Evolutionary conservation across 2,888 invertebrate species (phyloP).

Genomic region (Thysanoteuthis rhombus): DNA sequence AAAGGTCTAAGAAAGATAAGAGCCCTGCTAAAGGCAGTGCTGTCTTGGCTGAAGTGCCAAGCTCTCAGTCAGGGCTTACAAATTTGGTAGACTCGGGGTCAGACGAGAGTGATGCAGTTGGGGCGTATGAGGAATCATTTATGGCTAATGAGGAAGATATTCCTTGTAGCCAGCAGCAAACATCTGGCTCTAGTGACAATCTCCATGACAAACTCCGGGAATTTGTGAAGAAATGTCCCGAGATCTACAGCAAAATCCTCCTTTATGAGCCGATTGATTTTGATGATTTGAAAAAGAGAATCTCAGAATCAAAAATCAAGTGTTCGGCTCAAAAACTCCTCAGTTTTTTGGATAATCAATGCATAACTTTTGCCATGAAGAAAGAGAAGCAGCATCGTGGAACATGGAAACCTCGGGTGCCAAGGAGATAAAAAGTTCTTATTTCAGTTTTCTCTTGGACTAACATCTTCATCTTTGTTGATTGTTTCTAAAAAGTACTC

Average conservation of each 20-base stretch:
- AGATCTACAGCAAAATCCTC: slow-evolving; percentile 69
- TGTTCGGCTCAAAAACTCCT: slow-evolving; percentile 69
- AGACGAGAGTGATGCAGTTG: not conserved
- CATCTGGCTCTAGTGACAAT: not conserved
- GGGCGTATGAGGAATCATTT: not conserved
- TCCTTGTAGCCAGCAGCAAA: not conserved
- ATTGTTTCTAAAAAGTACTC: no score
- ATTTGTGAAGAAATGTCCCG: slow-evolving; percentile 65
- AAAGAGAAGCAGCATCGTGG: slow-evolving; percentile 2
- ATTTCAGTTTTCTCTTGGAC: no score
- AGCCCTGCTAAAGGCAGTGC: no score
- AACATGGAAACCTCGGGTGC: not conserved
- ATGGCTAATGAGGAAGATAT: not conserved
- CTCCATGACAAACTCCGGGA: slow-evolving; percentile 46
- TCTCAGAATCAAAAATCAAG: slow-evolving; percentile 69
- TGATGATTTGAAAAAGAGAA: slow-evolving; percentile 66
- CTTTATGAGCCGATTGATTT: slow-evolving; percentile 71
- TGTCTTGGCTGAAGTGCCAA: not conserved
- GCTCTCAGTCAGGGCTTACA: not conserved
- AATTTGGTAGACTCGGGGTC: not conserved
- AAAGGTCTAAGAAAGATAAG: not conserved
- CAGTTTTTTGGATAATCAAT: slow-evolving; percentile 69
- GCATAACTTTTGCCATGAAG: not conserved
- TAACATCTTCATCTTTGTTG: no score
- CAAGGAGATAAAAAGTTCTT: not conserved